Evolutionary conservation across 2,888 invertebrate species (phyloP).

Genomic region (Ophion ellenae): DNA sequence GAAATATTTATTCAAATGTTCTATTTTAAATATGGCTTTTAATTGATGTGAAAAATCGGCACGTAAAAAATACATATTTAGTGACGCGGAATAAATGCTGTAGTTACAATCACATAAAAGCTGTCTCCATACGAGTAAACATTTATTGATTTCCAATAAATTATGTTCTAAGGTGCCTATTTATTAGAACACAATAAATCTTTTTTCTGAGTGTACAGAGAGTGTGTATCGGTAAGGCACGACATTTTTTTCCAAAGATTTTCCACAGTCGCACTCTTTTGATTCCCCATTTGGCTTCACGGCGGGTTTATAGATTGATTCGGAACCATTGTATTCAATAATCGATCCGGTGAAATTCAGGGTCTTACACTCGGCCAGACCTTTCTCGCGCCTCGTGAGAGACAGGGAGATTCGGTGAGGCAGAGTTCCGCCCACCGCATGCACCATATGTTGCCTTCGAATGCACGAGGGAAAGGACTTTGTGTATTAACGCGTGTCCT

Average conservation of each 20-base stretch:
- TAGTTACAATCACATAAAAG: too few species aligned
- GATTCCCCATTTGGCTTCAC: neutral
- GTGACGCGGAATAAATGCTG: too few species aligned
- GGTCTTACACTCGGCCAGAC: constrained; percentile 34
- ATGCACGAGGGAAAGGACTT: constrained; percentile 61
- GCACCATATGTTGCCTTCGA: constrained; percentile 72
- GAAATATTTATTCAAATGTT: too few species aligned
- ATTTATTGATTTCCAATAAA: too few species aligned
- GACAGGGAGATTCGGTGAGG: constrained; percentile 37
- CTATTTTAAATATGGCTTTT: too few species aligned
- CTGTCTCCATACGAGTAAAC: too few species aligned
- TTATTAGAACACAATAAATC: too few species aligned
- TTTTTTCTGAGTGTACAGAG: too few species aligned
- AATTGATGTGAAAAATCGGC: too few species aligned
- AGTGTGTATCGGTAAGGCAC: too few species aligned
- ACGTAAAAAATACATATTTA: too few species aligned
- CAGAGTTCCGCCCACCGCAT: constrained; percentile 67
- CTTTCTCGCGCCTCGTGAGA: constrained; percentile 7
- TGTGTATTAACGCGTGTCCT: constrained; percentile 70
- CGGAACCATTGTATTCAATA: constrained; percentile 14
- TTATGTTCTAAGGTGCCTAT: too few species aligned
- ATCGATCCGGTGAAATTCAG: constrained; percentile 39
- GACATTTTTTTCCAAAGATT: neutral
- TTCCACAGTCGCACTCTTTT: neutral
- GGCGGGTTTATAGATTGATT: constrained; percentile 18